Conservation (phyloP, 35 echinoderm and acorn worm genomes). For the Heliocidaris tuberculata region DNA sequence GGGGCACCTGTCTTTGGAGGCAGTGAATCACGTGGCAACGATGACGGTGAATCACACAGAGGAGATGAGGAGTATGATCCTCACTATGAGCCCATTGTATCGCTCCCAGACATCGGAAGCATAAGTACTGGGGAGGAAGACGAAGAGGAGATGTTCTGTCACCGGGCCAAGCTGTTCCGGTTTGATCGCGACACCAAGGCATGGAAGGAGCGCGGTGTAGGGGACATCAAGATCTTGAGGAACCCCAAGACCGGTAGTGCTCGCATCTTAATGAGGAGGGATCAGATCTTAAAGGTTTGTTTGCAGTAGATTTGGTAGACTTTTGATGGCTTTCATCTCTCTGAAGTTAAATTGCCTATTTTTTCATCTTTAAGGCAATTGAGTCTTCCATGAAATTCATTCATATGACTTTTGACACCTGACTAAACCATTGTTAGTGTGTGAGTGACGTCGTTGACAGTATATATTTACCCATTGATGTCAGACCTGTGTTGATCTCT, state of each 20-base stretch:
- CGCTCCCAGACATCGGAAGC: constrained; percentile 38
- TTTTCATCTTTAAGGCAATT: too few relatives aligned
- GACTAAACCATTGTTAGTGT: too few relatives aligned
- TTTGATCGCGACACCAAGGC: constrained; percentile 48
- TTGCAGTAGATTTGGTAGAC: too few relatives aligned
- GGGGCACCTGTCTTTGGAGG: constrained; percentile 3
- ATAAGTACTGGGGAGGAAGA: constrained; percentile 46
- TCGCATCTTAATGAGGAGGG: constrained; percentile 65
- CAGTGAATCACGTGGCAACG: background rate
- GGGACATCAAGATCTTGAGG: constrained; percentile 63
- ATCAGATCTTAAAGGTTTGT: constrained; percentile 43
- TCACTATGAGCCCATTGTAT: constrained; percentile 72
- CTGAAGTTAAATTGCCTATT: too few relatives aligned
- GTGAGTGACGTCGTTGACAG: too few relatives aligned
- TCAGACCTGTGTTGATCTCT: too few relatives aligned
- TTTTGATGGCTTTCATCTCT: too few relatives aligned
- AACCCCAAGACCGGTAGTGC: constrained; percentile 51
- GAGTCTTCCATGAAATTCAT: too few relatives aligned
- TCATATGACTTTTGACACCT: too few relatives aligned
- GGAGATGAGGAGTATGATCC: constrained; percentile 73
- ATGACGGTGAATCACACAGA: constrained; percentile 32
- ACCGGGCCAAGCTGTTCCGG: constrained; percentile 56
- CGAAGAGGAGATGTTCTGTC: constrained; percentile 52
- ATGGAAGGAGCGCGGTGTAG: constrained; percentile 77
- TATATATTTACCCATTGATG: too few relatives aligned